Evolutionary conservation across 2,113 vertebrate species (phyloP).

Genomic region (Dascyllus trimaculatus): DNA sequence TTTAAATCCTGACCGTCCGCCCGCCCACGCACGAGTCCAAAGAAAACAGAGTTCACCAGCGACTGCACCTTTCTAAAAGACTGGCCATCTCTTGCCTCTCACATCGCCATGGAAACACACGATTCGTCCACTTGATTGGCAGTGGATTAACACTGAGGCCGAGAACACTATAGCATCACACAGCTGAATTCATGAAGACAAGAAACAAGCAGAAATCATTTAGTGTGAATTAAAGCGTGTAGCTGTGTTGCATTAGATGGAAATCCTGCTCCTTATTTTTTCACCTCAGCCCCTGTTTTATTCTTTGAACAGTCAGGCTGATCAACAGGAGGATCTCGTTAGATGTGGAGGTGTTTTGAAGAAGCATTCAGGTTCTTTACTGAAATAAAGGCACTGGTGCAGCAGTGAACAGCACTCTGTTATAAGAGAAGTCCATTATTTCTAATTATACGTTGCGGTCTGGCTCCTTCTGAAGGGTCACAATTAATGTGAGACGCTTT

Average conservation of each 20-base stretch:
- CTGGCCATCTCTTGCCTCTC: constrained; percentile 55
- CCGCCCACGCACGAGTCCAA: constrained; percentile 43
- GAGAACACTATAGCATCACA: constrained; percentile 38
- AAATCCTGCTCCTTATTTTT: no score
- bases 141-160: constrained; percentile 29
- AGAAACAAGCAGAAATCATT: not conserved
- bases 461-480: no score
- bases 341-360: no score
- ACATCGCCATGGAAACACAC: constrained; percentile 77
- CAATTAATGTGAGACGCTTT: not conserved
- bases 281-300: no score
- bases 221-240: not conserved
- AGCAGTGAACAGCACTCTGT: no score
- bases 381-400: no score
- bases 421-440: no score
- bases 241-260: not conserved
- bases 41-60: constrained; percentile 60
- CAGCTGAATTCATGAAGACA: not conserved
- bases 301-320: no score
- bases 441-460: no score
- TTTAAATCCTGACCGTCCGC: constrained; percentile 62
- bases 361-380: no score
- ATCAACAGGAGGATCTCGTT: no score
- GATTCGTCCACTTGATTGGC: constrained; percentile 58
- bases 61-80: constrained; percentile 53